phyloP scores from a whole-genome alignment of 2,888 invertebrate genomes.

The Callinectes sapidus region DNA sequence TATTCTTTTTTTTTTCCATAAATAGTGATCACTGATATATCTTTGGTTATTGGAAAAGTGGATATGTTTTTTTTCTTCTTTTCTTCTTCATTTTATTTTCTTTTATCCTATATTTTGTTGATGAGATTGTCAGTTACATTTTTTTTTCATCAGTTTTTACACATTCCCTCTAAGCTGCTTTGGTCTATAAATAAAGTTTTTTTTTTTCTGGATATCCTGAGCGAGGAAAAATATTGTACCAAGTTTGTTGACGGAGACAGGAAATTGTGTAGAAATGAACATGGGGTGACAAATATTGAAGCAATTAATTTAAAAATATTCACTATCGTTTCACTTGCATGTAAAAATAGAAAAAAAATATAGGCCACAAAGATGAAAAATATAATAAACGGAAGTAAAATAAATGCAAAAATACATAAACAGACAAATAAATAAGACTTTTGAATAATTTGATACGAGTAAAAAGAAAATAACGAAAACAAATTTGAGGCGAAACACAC shows the following conservation, averaged over 20 bases:
- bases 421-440: too few species aligned
- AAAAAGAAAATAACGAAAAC: too few species aligned
- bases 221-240: not conserved
- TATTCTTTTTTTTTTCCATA: not conserved
- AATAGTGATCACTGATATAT: not conserved
- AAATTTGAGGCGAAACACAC: too few species aligned
- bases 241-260: not conserved
- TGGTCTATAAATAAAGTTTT: not conserved
- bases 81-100: not conserved
- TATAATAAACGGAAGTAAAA: too few species aligned
- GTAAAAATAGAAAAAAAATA: not conserved
- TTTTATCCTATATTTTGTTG: not conserved
- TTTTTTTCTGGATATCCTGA: not conserved
- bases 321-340: not conserved
- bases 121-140: not conserved
- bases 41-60: not conserved
- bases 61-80: not conserved
- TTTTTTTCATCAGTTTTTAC: not conserved
- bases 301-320: not conserved
- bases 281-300: not conserved
- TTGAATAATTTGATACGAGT: too few species aligned
- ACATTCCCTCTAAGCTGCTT: not conserved
- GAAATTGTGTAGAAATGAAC: not conserved
- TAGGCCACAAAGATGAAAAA: not conserved
- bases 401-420: too few species aligned